Conservation (phyloP, 2,113 vertebrate genomes). For the Mus pahari region DNA sequence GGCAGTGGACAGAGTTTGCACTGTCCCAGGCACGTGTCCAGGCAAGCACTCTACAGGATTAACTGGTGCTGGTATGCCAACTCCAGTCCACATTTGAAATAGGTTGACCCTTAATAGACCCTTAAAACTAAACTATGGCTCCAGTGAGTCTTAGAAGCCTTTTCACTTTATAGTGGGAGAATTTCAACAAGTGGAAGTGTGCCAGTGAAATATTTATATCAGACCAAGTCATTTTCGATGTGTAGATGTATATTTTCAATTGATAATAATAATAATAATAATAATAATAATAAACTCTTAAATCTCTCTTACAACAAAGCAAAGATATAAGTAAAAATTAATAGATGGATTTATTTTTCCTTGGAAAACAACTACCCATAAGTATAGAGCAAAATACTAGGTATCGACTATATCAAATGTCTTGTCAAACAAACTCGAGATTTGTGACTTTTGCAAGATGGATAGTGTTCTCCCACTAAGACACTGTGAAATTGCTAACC, state of each 20-base stretch:
- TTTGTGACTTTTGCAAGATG: not conserved
- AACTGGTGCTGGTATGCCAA: not conserved
- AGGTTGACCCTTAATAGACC: not conserved
- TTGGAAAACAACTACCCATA: not conserved
- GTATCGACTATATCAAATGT: not conserved
- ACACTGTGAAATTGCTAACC: not conserved
- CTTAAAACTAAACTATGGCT: not conserved
- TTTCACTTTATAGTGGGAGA: not conserved
- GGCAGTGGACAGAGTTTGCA: not conserved
- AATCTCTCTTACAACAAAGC: not conserved
- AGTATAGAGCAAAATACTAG: not conserved
- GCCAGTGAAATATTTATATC: not conserved
- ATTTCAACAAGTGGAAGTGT: conserved; percentile 31
- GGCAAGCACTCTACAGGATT: conserved; percentile 53
- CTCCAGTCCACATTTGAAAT: not conserved
- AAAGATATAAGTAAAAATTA: conserved; percentile 56
- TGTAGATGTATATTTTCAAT: not conserved
- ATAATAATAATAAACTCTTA: not conserved
- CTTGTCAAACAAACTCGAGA: not conserved
- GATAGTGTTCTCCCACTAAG: not conserved
- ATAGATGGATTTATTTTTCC: not conserved
- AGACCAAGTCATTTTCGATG: not conserved
- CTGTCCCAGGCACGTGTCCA: conserved; percentile 57
- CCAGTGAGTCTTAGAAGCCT: not conserved
- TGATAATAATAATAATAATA: not conserved